Percentiles rank a stretch among this genome's conserved stretches.
phyloP scores from a whole-genome alignment of 2,888 invertebrate species.

The Piscicola geometra region DNA sequence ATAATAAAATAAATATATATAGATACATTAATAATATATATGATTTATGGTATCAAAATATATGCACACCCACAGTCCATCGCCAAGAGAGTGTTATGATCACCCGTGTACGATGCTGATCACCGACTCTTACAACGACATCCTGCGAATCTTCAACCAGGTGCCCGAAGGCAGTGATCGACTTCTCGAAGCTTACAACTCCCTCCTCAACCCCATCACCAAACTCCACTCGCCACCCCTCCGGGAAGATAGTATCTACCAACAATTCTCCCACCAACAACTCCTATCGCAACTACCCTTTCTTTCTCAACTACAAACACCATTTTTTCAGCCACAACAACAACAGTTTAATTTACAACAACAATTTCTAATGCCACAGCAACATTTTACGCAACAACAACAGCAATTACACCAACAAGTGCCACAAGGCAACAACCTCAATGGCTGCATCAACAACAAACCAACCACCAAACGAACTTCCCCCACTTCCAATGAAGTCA shows the following conservation, averaged over 20 bases:
- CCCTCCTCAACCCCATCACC: not conserved
- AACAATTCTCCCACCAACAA: not conserved
- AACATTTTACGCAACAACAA: not conserved
- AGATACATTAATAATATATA: too few species aligned
- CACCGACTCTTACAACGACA: not conserved
- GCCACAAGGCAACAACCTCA: not conserved
- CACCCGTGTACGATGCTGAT: not conserved
- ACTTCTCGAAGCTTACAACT: not conserved
- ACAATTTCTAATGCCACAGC: not conserved
- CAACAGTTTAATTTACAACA: not conserved
- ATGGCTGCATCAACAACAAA: not conserved
- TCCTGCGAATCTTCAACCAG: not conserved
- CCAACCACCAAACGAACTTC: not conserved
- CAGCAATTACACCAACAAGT: not conserved
- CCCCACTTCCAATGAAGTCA: constrained; percentile 2
- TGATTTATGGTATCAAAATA: too few species aligned
- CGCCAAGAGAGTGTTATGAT: too few species aligned
- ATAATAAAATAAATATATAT: too few species aligned
- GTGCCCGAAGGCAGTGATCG: not conserved
- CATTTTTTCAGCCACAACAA: not conserved
- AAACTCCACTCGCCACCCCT: too few species aligned
- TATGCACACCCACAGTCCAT: too few species aligned
- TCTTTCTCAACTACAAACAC: not conserved
- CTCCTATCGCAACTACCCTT: not conserved
- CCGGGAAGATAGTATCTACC: not conserved